Base-by-base conservation (phyloP, 2,797 vertebrate genomes). In the Notolepis coatsorum region DNA sequence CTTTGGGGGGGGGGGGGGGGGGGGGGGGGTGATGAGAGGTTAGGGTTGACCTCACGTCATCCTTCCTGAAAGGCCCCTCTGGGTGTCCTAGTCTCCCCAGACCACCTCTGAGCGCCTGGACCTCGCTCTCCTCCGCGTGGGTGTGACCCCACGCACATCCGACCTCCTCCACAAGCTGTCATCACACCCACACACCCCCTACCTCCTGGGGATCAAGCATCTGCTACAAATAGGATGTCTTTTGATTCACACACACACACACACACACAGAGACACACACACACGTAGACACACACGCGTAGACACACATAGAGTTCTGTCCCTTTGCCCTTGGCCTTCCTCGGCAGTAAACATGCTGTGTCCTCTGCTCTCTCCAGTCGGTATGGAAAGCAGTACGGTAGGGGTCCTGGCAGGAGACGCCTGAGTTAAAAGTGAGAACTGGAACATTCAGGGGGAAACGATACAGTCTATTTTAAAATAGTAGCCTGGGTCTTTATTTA, bases 211-310 rank as follows among this genome's bases (percentile, higher is more conserved):
- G 87, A 66, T 75, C 31, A 53, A 82, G 88, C 91, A 88, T 92
- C 90, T 90, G 89, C 82, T 90, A 73, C 76, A 83, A 71, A 78
- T 81, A 80, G 82, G 84, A 76, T 71, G 80, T 71, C 71, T 77
- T 58, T 75, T 71, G 67, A 76, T 80, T 62, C 33, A 53, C 57
- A 17, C 37, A 27, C 59, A 33, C 23, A 9, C 35, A 6, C 7
- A 5, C 6, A 3, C 24, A 17, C 24, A 17, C 28, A 56, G 50
- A 65, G 46, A 71, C 4, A 68, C 17, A 73, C 48, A 65, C 49
- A 43, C 69, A 38, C 43, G 50, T 57, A 51, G 52, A 15, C 45
- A 46, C 25, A 39, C 37, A 20, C 38, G 41, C 47, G n/a, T 49
- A 25, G 41, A 28, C 35, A 38, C 39, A 35, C 39, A 30, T 56